Evolutionary conservation across 2,113 vertebrate species (phyloP), one percentile per base, ranked within the genome.

Genomic region (Oreochromis niloticus): DNA sequence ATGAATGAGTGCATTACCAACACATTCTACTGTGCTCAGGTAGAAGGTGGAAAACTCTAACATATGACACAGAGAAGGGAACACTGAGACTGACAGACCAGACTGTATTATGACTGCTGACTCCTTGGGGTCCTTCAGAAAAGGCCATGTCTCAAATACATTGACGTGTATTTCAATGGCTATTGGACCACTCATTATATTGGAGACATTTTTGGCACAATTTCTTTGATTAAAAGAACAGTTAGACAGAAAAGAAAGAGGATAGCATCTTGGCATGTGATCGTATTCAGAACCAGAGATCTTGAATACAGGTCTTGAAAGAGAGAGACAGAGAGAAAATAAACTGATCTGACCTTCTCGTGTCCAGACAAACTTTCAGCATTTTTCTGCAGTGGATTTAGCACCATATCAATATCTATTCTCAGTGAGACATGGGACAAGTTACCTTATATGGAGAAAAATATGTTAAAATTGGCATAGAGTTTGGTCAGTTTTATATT

Each of bases 41-140:
- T 30, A 24, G 66, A 63, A 32, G 41, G 55, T 71, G 57, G 82
- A 80, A 34, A 79, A 66, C 85, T 84, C 63, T 94, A 89, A 92
- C 83, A 30, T 82, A 17, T 93, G 81, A 89, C 32, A 57, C 48
- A 59, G 50, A 63, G 84, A 90, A 7, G 55, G 80, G 75, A 82
- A 91, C 85, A 85, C 9, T 85, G 43, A 90, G 92, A 95, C 43
- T 89, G 93, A 93, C 85, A 91, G 92, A 24, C 52, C 83, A 88
- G 88, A 90, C 91, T 83, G 81, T 89, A 92, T 95, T 94, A 88
- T 95, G 89, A 85, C 79, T 66, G 84, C 80, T 9, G 43, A n/a
- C 84, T 94, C 93, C 94, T 91, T 7, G 6, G 92, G 92, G 93
- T 92, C 80, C 80, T 78, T 83, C 41, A 75, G 85, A 83, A 94